Evolutionary conservation across 2,888 invertebrate species (phyloP).

Genomic region (Lucinisca nassula): DNA sequence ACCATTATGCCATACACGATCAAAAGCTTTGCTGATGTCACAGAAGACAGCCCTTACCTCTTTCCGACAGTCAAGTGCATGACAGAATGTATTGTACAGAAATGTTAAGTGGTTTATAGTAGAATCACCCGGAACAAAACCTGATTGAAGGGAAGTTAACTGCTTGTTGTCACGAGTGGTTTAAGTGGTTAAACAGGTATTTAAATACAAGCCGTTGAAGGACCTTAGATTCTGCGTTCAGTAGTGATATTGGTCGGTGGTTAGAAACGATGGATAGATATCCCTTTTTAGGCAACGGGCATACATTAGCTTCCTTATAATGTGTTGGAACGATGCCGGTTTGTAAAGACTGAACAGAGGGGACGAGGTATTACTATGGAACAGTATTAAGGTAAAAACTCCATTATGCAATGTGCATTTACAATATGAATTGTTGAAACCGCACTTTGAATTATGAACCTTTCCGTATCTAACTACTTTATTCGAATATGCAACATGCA

Average conservation of each 20-base stretch:
- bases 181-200: neutral
- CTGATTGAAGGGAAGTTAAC: neutral
- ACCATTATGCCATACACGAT: constrained; percentile 3
- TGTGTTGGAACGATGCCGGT: neutral
- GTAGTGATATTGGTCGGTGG: neutral
- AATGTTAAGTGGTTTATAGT: too few species aligned
- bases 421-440: too few species aligned
- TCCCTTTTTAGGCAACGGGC: neutral
- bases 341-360: neutral
- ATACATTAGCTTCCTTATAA: neutral
- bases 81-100: neutral
- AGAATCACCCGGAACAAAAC: neutral
- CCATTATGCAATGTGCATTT: too few species aligned
- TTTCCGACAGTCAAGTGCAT: neutral
- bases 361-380: too few species aligned
- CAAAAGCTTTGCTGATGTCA: neutral
- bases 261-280: neutral
- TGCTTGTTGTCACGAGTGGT: neutral
- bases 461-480: too few species aligned
- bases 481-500: too few species aligned
- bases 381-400: too few species aligned
- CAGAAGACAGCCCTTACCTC: too few species aligned
- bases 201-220: constrained; percentile 8
- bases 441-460: too few species aligned
- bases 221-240: neutral